Base-by-base conservation (phyloP, 2,888 invertebrate species). In the Agriopis leucophaearia region DNA sequence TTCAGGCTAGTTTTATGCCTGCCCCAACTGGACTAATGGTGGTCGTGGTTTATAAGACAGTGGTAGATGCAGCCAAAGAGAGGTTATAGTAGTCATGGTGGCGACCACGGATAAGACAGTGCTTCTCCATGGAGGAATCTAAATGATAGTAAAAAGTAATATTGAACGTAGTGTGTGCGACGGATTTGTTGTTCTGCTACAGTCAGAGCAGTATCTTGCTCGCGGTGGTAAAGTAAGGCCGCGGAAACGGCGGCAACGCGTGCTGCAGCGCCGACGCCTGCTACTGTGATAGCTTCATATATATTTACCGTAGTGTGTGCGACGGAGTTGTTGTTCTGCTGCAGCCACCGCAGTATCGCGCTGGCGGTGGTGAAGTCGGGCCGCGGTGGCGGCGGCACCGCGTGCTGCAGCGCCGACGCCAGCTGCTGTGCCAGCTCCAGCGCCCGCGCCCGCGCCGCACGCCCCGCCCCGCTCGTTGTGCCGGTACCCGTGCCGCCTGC, bases 161-260 rank as follows among this genome's bases (percentile, higher is more conserved):
- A 88, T 92, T 38, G 70, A 94, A 93, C 57, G 57, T 57, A 42
- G 4, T 58, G 68, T 92, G 83, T 16, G 91, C 90, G 13, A 91
- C 89, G 1, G 90, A 86, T 78, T 92, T 92, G 80, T 93, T 92
- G 81, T 93, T 92, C 80, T 92, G 95, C 79, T 95, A 95, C 75
- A 96, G 91, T 96, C 96, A 96, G 64, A 95, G 93, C 65, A 96
- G 86, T 72, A 96, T 95, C 70, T 95, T 94, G 84, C 96, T 95
- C 75, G 95, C 94, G 59, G 96, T 95, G 78, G 95, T 94, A 80
- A 95, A 94, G 86, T 96, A 96, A 0, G 96, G 96, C 9, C 95
- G 91, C 16, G 96, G 95, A 7, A 96, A 96, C 57, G 95, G 95
- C 54, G 95, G 94, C 44, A 96, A 94, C 27, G 95, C 94, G 79